These are phyloP conservation scores for Parapristionchus giblindavisi DNA, from an alignment of 2,888 invertebrate genomes.

Conservation along the genomic window DNA sequence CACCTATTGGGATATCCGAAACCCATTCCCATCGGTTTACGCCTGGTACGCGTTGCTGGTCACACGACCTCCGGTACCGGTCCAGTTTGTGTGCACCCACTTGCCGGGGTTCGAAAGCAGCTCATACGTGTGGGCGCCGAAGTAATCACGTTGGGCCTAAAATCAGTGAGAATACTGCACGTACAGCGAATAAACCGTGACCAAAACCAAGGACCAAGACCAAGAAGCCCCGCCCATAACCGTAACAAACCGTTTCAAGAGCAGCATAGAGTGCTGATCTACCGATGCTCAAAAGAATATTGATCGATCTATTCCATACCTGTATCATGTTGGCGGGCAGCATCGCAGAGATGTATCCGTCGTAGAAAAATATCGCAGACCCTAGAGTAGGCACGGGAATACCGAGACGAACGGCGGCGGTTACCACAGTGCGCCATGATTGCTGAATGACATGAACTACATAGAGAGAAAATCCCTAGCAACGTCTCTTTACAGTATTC, in stretches of 20 bases:
- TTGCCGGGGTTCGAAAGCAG: constrained; percentile 84
- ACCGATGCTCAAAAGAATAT: too few relatives aligned
- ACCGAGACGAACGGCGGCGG: constrained; percentile 78
- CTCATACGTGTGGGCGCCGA: constrained; percentile 98
- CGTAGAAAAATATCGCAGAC: constrained; percentile 94
- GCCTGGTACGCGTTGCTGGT: constrained; percentile 90
- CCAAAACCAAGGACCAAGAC: too few relatives aligned
- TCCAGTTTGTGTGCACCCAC: constrained; percentile 96
- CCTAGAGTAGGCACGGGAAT: constrained; percentile 92
- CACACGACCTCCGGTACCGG: constrained; percentile 94
- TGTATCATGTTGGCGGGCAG: constrained; percentile 95
- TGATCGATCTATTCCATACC: constrained; percentile 70
- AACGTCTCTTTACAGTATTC: too few relatives aligned
- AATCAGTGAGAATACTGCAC: too few relatives aligned
- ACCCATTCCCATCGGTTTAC: too few relatives aligned
- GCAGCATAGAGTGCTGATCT: too few relatives aligned
- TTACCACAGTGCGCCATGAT: constrained; percentile 86
- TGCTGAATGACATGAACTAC: too few relatives aligned
- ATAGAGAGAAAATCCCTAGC: too few relatives aligned
- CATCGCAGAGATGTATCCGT: constrained; percentile 86
- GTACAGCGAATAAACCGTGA: too few relatives aligned
- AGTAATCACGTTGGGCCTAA: constrained; percentile 82
- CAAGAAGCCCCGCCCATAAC: too few relatives aligned
- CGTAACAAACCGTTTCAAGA: too few relatives aligned
- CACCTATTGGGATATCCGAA: too few relatives aligned